Evolutionary conservation across 2,113 vertebrate species (phyloP).

Genomic region (Dromiciops gliroides): DNA sequence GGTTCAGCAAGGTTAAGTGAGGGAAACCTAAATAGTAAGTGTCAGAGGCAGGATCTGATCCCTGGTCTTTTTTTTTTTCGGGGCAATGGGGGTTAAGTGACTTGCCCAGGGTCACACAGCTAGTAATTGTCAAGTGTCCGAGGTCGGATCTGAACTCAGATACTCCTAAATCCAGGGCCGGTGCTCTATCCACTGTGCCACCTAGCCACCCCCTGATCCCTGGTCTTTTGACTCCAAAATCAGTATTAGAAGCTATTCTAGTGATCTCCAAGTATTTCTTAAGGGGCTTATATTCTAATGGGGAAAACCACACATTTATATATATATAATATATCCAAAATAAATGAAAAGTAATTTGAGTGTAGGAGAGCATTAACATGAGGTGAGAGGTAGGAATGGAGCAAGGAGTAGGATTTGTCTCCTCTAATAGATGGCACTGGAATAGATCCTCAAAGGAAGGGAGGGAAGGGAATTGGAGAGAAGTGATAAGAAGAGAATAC

Average conservation of each 20-base stretch:
- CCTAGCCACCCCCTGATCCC: too few relatives aligned
- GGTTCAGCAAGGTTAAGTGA: not conserved
- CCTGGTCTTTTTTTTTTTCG: not conserved
- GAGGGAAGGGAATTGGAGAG: not conserved
- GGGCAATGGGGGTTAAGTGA: too few relatives aligned
- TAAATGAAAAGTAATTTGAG: not conserved
- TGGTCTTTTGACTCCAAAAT: not conserved
- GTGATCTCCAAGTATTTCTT: not conserved
- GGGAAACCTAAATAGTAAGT: not conserved
- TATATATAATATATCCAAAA: not conserved
- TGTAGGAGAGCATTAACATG: not conserved
- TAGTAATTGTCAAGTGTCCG: too few relatives aligned
- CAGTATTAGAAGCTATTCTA: not conserved
- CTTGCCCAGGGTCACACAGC: too few relatives aligned
- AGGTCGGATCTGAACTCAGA: too few relatives aligned
- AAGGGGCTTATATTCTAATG: not conserved
- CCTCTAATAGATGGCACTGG: not conserved
- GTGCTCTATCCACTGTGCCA: too few relatives aligned
- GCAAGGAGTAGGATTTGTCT: not conserved
- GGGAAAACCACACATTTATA: not conserved
- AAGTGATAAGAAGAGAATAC: not conserved
- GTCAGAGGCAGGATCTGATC: too few relatives aligned
- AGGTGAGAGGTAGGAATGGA: not conserved
- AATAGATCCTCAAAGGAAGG: not conserved
- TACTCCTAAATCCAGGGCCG: too few relatives aligned